Evolutionary conservation across 2,888 invertebrate species (phyloP).

Genomic region (Autographa gamma): DNA sequence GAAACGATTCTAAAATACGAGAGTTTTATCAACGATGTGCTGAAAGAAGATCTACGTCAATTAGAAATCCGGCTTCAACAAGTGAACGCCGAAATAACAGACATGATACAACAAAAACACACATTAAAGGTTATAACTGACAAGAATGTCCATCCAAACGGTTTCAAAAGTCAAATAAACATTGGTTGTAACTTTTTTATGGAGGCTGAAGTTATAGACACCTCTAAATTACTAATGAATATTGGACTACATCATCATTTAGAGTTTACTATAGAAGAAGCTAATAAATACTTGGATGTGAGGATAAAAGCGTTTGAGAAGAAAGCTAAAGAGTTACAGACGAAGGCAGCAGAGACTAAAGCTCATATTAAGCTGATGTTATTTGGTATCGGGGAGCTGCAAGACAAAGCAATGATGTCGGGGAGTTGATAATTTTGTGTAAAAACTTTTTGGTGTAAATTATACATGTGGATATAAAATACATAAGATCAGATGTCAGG

Average conservation of each 20-base stretch:
- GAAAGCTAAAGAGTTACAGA: conserved; percentile 90
- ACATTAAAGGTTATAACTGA: conserved; percentile 91
- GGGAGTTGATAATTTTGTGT: conserved; percentile 25
- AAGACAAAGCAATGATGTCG: conserved; percentile 64
- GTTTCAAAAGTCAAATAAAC: conserved; percentile 90
- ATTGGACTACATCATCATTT: conserved; percentile 93
- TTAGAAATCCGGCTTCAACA: conserved; percentile 89
- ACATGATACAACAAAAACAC: conserved; percentile 92
- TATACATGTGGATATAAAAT: no score
- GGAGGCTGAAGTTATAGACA: conserved; percentile 92
- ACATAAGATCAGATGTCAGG: no score
- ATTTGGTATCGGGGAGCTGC: conserved; percentile 90
- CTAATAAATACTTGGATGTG: conserved; percentile 91
- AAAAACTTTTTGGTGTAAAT: neutral
- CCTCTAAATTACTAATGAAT: conserved; percentile 91
- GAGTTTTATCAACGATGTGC: conserved; percentile 93
- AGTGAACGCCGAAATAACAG: conserved; percentile 91
- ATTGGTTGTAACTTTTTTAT: conserved; percentile 95
- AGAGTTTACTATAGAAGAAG: conserved; percentile 92
- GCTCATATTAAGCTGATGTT: conserved; percentile 94
- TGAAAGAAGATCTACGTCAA: conserved; percentile 91
- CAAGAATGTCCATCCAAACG: conserved; percentile 83
- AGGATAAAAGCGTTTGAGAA: conserved; percentile 91
- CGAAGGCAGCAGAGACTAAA: conserved; percentile 92
- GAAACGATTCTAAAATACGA: conserved; percentile 88